Conservation (phyloP, 2,797 vertebrate species). For the Pangasius larnaudii region DNA sequence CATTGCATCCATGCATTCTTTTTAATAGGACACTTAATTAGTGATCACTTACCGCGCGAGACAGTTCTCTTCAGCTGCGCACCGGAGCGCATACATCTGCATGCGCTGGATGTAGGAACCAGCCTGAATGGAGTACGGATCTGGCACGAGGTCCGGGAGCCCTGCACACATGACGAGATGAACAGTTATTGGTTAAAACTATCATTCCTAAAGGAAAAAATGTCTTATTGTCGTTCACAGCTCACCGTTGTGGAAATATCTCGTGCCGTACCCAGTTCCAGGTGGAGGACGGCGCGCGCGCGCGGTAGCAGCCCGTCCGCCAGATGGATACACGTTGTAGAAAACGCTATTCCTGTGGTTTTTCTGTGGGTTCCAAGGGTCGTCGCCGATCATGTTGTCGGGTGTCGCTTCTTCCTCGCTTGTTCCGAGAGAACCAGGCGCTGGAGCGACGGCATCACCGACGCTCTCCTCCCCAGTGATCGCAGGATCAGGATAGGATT, state of each 20-base stretch:
- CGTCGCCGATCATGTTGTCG: constrained; percentile 73
- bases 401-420: constrained; percentile 37
- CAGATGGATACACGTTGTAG: constrained; percentile 71
- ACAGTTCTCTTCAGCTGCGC: constrained; percentile 87
- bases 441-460: neutral
- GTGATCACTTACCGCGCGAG: constrained; percentile 76
- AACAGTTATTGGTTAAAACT: neutral
- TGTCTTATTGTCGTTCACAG: neutral
- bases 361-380: constrained; percentile 74
- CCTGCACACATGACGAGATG: constrained; percentile 65
- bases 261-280: constrained; percentile 74
- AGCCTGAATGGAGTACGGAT: constrained; percentile 83
- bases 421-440: neutral
- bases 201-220: neutral
- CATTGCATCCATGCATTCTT: neutral
- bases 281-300: constrained; percentile 67
- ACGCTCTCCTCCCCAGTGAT: neutral
- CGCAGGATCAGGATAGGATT: neutral
- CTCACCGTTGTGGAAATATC: constrained; percentile 82
- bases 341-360: constrained; percentile 77
- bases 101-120: constrained; percentile 82
- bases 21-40: neutral
- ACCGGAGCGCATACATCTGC: constrained; percentile 85
- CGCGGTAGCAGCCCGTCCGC: constrained; percentile 45
- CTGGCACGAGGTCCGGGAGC: constrained; percentile 83